Conservation (phyloP, 2,888 invertebrate genomes). For the Melangyna quadrimaculata region DNA sequence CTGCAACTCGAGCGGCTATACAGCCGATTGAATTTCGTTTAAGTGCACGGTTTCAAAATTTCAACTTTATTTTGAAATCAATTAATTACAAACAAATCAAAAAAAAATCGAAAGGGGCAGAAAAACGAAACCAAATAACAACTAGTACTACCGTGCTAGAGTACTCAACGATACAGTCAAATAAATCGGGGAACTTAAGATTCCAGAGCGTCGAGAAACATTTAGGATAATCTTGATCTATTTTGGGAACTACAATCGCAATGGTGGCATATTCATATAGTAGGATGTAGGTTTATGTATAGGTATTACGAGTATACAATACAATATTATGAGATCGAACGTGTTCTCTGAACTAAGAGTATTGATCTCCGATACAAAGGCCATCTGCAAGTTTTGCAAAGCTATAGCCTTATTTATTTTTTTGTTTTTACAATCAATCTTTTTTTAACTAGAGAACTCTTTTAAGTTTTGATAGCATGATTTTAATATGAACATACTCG, state of each 20-base stretch:
- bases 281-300: too few relatives aligned
- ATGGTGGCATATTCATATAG: too few relatives aligned
- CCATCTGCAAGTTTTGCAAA: slow-evolving; percentile 55
- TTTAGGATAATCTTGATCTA: slow-evolving; percentile 55
- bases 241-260: slow-evolving; percentile 60
- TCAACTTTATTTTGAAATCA: slow-evolving; percentile 52
- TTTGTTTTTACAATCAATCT: slow-evolving; percentile 30
- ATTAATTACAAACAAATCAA: slow-evolving; percentile 28
- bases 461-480: slow-evolving; percentile 25
- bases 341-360: slow-evolving; percentile 1
- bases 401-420: neutral
- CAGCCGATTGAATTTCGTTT: slow-evolving; percentile 39
- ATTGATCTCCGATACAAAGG: slow-evolving; percentile 37
- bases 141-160: neutral
- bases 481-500: neutral
- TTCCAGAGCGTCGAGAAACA: slow-evolving; percentile 40
- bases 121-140: slow-evolving; percentile 21
- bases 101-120: neutral
- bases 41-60: slow-evolving; percentile 58
- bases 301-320: neutral
- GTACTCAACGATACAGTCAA: slow-evolving; percentile 21
- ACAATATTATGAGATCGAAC: slow-evolving; percentile 5
- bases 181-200: slow-evolving; percentile 64
- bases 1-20: neutral
- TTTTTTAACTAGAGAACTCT: slow-evolving; percentile 35